Percentiles rank a stretch among this genome's conserved stretches.
phyloP scores from a whole-genome alignment of 1,140 invertebrate genomes.

The Goniozus legneri region DNA sequence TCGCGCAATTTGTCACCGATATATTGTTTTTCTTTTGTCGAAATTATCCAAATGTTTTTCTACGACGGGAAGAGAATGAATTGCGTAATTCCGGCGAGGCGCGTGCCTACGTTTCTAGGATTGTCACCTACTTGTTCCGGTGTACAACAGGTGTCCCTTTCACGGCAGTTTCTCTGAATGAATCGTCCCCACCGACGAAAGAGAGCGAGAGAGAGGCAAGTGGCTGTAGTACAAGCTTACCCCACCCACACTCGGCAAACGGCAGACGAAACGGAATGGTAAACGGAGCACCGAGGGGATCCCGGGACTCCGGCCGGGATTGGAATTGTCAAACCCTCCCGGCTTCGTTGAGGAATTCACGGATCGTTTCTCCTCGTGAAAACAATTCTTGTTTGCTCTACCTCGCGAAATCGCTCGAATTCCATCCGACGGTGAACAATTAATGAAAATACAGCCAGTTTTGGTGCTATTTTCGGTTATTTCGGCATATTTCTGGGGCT shows the following conservation, averaged over 20 bases:
- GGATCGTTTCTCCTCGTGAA: background rate
- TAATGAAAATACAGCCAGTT: no score
- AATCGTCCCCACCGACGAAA: constrained; percentile 47
- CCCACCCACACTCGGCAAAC: constrained; percentile 48
- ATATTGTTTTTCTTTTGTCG: no score
- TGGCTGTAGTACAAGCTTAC: constrained; percentile 47
- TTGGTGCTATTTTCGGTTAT: constrained; percentile 1
- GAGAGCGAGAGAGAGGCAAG: constrained; percentile 30
- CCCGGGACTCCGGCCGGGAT: no score
- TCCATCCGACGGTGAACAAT: no score
- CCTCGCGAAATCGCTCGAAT: no score
- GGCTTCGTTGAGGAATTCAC: no score
- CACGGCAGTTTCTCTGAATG: constrained; percentile 56
- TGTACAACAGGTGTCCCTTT: constrained; percentile 56
- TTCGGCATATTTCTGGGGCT: background rate
- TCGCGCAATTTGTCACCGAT: no score
- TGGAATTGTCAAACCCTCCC: no score
- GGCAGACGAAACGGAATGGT: constrained; percentile 55
- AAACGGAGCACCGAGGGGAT: constrained; percentile 53
- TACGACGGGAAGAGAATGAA: no score
- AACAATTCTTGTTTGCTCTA: no score
- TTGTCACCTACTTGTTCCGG: constrained; percentile 38
- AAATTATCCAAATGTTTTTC: no score
- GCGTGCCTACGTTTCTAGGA: constrained; percentile 43
- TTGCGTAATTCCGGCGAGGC: no score